phyloP scores from a whole-genome alignment of 2,888 invertebrate genomes.

The Villa cingulata region DNA sequence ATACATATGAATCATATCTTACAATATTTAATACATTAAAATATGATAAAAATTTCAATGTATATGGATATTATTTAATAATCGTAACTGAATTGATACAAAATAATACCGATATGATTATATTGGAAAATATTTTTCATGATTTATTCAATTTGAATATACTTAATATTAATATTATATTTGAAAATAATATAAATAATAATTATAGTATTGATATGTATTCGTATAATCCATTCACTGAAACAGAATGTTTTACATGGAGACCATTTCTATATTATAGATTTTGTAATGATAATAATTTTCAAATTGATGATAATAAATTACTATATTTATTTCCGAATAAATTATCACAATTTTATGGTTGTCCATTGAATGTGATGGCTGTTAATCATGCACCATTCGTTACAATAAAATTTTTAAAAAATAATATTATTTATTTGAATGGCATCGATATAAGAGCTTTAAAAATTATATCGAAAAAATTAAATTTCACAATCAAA shows the following conservation, averaged over 20 bases:
- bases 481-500: slow-evolving; percentile 9
- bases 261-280: background rate
- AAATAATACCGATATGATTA: no score
- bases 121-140: background rate
- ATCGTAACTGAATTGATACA: background rate
- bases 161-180: background rate
- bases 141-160: background rate
- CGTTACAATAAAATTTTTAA: slow-evolving; percentile 1
- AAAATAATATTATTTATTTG: background rate
- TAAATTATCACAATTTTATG: slow-evolving; percentile 9
- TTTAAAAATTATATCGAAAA: slow-evolving; percentile 6
- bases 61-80: background rate
- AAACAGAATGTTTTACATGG: background rate
- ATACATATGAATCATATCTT: background rate
- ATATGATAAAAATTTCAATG: background rate
- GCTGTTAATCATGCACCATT: slow-evolving; percentile 4
- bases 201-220: background rate
- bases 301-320: no score
- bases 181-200: background rate
- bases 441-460: slow-evolving; percentile 11
- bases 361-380: slow-evolving; percentile 7
- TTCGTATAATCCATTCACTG: background rate
- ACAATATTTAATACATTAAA: background rate
- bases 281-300: background rate
- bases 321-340: slow-evolving; percentile 4